phyloP scores from a whole-genome alignment of 2,113 vertebrate genomes.

The Ploceus nigricollis region DNA sequence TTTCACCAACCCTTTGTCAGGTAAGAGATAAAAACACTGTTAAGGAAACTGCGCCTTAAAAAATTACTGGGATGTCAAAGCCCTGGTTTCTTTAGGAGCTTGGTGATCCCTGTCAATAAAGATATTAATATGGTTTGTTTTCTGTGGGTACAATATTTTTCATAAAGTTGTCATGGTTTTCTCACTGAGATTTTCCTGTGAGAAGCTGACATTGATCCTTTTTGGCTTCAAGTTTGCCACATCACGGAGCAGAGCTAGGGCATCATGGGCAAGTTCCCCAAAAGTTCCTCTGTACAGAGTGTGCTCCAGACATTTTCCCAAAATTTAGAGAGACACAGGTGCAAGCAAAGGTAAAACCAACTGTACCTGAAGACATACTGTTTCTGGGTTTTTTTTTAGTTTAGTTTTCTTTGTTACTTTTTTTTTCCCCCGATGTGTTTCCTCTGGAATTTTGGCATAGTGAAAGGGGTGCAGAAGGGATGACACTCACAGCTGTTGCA shows the following conservation, averaged over 20 bases:
- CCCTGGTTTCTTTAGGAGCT: background rate
- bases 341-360: background rate
- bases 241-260: background rate
- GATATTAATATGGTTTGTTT: background rate
- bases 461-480: background rate
- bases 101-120: background rate
- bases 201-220: background rate
- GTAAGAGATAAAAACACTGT: conserved; percentile 56
- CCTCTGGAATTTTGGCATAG: background rate
- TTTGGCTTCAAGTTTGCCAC: background rate
- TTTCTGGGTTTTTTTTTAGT: background rate
- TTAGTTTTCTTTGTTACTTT: background rate
- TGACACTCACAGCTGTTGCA: background rate
- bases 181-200: background rate
- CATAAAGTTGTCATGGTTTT: background rate
- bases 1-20: conserved; percentile 78
- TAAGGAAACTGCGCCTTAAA: background rate
- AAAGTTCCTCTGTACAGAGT: background rate
- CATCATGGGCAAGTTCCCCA: background rate
- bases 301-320: background rate
- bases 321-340: background rate
- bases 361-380: background rate
- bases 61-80: background rate
- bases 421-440: background rate
- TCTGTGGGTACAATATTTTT: background rate